Evolutionary conservation across 1,140 invertebrate species (phyloP).

Genomic region (Drosophila pruinosa): DNA sequence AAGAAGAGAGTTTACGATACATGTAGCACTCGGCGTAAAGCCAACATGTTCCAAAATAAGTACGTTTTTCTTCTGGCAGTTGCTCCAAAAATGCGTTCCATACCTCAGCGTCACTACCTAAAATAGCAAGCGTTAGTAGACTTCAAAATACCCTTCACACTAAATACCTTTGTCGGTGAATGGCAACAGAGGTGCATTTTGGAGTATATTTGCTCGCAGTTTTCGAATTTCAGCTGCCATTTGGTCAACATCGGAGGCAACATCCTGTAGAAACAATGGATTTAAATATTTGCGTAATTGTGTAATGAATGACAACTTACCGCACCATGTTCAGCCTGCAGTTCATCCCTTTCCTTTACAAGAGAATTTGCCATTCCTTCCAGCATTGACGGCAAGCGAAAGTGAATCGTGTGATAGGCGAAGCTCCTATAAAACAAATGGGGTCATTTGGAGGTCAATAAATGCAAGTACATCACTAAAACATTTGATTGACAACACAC

Average conservation of each 20-base stretch:
- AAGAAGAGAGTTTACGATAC: conserved; percentile 92
- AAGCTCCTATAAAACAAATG: conserved; percentile 86
- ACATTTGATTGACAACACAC: too few species aligned
- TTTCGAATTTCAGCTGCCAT: conserved; percentile 74
- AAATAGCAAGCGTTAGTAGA: conserved; percentile 71
- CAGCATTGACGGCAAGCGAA: conserved; percentile 94
- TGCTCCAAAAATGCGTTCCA: conserved; percentile 84
- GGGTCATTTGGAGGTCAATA: too few species aligned
- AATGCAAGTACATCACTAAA: too few species aligned
- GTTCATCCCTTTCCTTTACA: conserved; percentile 88
- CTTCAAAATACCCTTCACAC: background rate
- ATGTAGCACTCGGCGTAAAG: conserved; percentile 97
- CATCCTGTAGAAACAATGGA: conserved; percentile 23
- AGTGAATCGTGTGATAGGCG: conserved; percentile 93
- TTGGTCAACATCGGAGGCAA: conserved; percentile 52
- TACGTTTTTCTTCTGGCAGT: conserved; percentile 82
- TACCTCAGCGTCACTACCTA: conserved; percentile 80
- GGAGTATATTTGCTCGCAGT: conserved; percentile 89
- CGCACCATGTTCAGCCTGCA: conserved; percentile 87
- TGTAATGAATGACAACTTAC: conserved; percentile 83
- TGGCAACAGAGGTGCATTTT: conserved; percentile 87
- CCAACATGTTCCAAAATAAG: conserved; percentile 93
- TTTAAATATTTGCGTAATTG: too few species aligned
- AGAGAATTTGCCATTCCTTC: conserved; percentile 94
- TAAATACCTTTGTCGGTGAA: conserved; percentile 80